These are phyloP conservation scores for Tonatia bakeri DNA, from an alignment of 2,113 vertebrate species.

Conservation along the genomic window DNA sequence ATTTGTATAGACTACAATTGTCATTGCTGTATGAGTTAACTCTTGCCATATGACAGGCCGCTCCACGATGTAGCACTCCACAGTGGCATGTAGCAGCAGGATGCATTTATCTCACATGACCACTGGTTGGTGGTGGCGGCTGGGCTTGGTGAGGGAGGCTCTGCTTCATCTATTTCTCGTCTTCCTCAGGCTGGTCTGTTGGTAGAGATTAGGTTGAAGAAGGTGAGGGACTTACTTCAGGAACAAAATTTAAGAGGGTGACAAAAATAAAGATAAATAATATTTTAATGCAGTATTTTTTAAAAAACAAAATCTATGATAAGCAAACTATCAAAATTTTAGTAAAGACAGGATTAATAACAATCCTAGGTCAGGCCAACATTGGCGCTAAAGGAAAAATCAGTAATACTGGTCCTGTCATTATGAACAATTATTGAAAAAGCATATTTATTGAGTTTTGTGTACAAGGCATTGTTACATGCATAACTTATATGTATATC, in stretches of 20 bases:
- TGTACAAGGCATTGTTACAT: neutral
- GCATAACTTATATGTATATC: neutral
- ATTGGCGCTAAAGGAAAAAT: neutral
- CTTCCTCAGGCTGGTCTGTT: neutral
- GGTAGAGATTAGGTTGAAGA: neutral
- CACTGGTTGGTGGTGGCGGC: neutral
- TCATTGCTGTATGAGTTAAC: neutral
- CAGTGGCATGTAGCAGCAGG: neutral
- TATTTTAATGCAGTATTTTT: neutral
- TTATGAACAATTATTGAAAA: slow-evolving; percentile 14
- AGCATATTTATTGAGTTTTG: neutral
- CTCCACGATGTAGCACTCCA: neutral
- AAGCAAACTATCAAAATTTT: slow-evolving; percentile 28
- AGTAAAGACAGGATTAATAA: neutral
- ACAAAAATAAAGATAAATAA: neutral
- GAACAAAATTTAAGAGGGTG: neutral
- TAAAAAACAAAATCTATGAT: neutral
- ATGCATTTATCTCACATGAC: neutral
- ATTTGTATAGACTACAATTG: neutral
- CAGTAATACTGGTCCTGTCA: neutral
- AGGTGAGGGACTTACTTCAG: neutral
- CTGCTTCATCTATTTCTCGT: neutral
- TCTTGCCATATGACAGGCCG: neutral
- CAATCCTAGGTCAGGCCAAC: neutral
- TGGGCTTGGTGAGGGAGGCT: neutral